Evolutionary conservation across 2,888 invertebrate species (phyloP).

Genomic region (Orchesellides sinensis): DNA sequence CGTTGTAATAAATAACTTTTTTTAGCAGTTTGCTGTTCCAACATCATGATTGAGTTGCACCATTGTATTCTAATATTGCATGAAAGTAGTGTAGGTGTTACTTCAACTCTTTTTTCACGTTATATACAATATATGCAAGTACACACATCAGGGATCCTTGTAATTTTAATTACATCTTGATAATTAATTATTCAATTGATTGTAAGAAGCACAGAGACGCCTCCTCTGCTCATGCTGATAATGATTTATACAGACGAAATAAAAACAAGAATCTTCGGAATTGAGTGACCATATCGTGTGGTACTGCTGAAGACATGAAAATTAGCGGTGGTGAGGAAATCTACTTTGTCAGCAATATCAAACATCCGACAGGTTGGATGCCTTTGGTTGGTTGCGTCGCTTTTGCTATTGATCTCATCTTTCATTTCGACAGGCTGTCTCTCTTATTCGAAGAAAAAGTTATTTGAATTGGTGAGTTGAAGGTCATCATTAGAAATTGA

Average conservation of each 20-base stretch:
- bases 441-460: not conserved
- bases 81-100: not conserved
- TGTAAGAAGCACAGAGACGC: slow-evolving; percentile 42
- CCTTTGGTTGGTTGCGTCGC: not conserved
- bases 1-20: too few relatives aligned
- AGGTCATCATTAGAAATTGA: too few relatives aligned
- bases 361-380: not conserved
- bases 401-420: slow-evolving; percentile 14
- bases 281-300: too few relatives aligned
- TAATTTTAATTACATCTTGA: slow-evolving; percentile 74
- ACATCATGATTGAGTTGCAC: not conserved
- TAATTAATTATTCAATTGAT: slow-evolving; percentile 75
- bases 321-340: slow-evolving; percentile 7
- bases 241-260: slow-evolving; percentile 14
- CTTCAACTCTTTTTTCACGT: not conserved
- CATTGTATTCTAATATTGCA: not conserved
- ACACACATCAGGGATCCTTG: slow-evolving; percentile 73
- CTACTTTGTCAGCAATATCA: not conserved
- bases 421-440: slow-evolving; percentile 21
- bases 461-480: too few relatives aligned
- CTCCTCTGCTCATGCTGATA: slow-evolving; percentile 28
- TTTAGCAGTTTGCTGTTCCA: too few relatives aligned
- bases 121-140: not conserved
- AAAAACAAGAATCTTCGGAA: slow-evolving; percentile 16
- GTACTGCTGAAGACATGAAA: not conserved